Conservation (phyloP, 2,797 vertebrate genomes). For the Rhynchonycteris naso region DNA sequence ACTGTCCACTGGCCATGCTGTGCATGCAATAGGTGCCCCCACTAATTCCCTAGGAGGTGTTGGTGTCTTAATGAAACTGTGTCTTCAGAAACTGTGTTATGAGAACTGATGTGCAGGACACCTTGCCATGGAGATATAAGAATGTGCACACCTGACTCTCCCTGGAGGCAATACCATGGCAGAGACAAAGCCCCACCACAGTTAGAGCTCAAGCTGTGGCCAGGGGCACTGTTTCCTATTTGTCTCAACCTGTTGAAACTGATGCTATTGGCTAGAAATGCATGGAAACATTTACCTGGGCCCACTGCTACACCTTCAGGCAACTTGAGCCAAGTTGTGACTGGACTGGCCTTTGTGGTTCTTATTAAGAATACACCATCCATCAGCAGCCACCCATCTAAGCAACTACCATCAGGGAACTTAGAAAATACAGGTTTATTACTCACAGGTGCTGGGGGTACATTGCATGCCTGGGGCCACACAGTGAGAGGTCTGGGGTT, state of each 20-base stretch:
- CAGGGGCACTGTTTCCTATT: background rate
- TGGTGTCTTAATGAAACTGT: background rate
- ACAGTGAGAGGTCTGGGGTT: background rate
- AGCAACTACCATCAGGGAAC: background rate
- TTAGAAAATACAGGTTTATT: background rate
- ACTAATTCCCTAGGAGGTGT: background rate
- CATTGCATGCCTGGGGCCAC: background rate
- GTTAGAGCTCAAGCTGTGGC: background rate
- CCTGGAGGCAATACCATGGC: rapidly evolving
- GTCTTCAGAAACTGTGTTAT: background rate
- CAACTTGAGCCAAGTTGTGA: background rate
- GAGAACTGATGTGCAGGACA: background rate
- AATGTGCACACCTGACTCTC: background rate
- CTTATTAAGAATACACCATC: background rate
- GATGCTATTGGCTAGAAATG: background rate
- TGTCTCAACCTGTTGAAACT: background rate
- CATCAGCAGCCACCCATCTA: background rate
- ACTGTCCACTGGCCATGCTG: background rate
- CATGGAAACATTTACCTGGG: background rate
- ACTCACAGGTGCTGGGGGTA: background rate
- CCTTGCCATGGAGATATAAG: background rate
- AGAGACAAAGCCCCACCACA: background rate
- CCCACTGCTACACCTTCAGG: too few relatives aligned
- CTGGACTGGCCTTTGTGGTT: background rate
- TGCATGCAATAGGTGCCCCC: background rate